Evolutionary conservation across 2,888 invertebrate genomes (phyloP), one percentile per base, ranked within the genome.

Genomic region (Chouioia cunea): DNA sequence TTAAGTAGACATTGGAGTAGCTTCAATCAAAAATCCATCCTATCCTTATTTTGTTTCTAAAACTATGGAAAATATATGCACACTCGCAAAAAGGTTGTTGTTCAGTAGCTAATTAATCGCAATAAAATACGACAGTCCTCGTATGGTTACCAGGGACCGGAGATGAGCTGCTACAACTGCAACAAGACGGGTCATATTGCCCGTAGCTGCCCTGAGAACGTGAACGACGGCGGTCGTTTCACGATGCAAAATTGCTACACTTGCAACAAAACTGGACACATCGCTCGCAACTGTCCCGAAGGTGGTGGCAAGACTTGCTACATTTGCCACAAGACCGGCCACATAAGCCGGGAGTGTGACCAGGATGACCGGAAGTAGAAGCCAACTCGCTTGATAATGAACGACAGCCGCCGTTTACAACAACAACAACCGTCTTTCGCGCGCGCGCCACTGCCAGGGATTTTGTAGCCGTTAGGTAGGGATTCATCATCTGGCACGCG

Each of bases 171-270:
- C 90, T 97, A 97, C 91, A 97, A 94, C 88, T 97, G 97, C 90
- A 94, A 94, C 88, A 95, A 95, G 89, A 92, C 93, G 77, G 97
- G 96, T 79, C 97, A 97, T 89, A 93, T 97, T 86, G 95, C 93
- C 73, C 92, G 93, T 83, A 92, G 91, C 87, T 94, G 93, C 88
- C 93, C 93, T 69, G 93, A 93, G 86, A 90, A 90, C 79, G 90
- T 89, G 76, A 87, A 86, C 70, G 85, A 86, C 73, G 89, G 89
- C 50, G 86, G 87, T 57, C 85, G 85, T 73, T 85, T 81, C 67
- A 81, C 86, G 68, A 86, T 86, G 83, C 83, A 84, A 64, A 84
- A 80, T 74, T 91, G 91, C 85, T 91, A 90, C 86, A 90, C 89
- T 77, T 91, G 91, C 87, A 90, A 91, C 81, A 90, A 90, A 86